These are phyloP conservation scores for Potamarius usumacintae DNA, from an alignment of 2,113 vertebrate species.

Conservation along the genomic window DNA sequence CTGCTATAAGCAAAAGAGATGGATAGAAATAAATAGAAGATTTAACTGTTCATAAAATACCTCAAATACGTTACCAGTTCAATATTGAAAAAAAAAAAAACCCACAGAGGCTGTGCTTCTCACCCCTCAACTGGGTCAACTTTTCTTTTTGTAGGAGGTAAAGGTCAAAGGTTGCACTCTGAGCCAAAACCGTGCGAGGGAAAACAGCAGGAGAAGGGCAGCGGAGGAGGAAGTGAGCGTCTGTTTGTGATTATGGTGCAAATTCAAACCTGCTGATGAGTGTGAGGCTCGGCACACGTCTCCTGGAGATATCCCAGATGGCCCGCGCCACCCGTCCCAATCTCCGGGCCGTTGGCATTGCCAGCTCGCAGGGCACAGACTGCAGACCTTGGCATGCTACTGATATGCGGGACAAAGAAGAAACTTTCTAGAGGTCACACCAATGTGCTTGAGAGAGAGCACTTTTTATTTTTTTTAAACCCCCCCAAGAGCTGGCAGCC, in stretches of 20 bases:
- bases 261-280: slow-evolving; percentile 62
- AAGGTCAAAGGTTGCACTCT: slow-evolving; percentile 56
- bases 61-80: slow-evolving; percentile 17
- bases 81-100: not conserved
- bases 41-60: slow-evolving; percentile 32
- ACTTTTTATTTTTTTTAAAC: slow-evolving; percentile 33
- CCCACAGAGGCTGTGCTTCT: slow-evolving; percentile 1
- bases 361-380: slow-evolving; percentile 68
- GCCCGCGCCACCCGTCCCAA: slow-evolving; percentile 65
- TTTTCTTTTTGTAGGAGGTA: slow-evolving; percentile 46
- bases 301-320: slow-evolving; percentile 79
- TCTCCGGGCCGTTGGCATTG: slow-evolving; percentile 63
- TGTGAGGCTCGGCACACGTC: slow-evolving; percentile 60
- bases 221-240: slow-evolving; percentile 52
- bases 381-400: slow-evolving; percentile 68
- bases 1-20: not conserved
- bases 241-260: slow-evolving; percentile 61
- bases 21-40: not conserved
- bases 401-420: slow-evolving; percentile 65
- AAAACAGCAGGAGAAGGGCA: slow-evolving; percentile 47
- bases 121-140: slow-evolving; percentile 43
- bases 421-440: slow-evolving; percentile 73
- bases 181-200: slow-evolving; percentile 48
- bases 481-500: not conserved
- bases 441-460: slow-evolving; percentile 57